Evolutionary conservation across 2,797 vertebrate genomes (phyloP), one percentile per base, ranked within the genome.

Genomic region (Paratrypauchen microcephalus): DNA sequence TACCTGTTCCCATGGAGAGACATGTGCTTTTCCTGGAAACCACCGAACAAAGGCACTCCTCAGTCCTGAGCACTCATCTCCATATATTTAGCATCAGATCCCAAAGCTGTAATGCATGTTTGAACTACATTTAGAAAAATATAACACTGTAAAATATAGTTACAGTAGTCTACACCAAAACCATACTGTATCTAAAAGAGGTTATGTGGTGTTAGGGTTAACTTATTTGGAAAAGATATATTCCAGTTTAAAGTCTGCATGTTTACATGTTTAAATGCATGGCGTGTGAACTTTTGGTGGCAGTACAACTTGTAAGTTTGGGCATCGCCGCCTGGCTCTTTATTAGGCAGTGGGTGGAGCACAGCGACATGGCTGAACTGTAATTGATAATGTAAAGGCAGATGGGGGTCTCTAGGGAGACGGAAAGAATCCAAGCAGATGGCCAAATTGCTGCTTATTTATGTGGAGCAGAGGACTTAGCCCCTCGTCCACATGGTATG

Each of bases 341-440:
- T 73, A 61, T 66, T 70, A 70, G 58, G 65, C 67, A 67, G 73
- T 68, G 28, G 74, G 64, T 75, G 48, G 67, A 62, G 85, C 74
- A 36, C 28, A 80, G 83, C 74, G 60, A 90, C 92, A 95, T 94
- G 94, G 95, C 92, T 95, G 95, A 96, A 96, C 93, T 96, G 95
- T 97, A 97, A 98, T 97, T 97, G 97, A 98, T 97, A 97, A 97
- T 94, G 89, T 95, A 92, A 95, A 95, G 95, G 96, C 97, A 98
- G 97, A 97, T 97, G 96, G 96, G 94, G 89, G 93, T 96, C 96
- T 96, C 96, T 89, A 86, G 96, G 96, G 95, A 97, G 91, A 92
- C 89, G 69, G 87, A 90, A 93, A 95, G 95, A 98, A 97, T 96
- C 95, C 94, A 92, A 97, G 94, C 97, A 99, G 97, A 99, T 99